Evolutionary conservation across 2,113 vertebrate genomes (phyloP).

Genomic region (Dipodomys ordii): DNA sequence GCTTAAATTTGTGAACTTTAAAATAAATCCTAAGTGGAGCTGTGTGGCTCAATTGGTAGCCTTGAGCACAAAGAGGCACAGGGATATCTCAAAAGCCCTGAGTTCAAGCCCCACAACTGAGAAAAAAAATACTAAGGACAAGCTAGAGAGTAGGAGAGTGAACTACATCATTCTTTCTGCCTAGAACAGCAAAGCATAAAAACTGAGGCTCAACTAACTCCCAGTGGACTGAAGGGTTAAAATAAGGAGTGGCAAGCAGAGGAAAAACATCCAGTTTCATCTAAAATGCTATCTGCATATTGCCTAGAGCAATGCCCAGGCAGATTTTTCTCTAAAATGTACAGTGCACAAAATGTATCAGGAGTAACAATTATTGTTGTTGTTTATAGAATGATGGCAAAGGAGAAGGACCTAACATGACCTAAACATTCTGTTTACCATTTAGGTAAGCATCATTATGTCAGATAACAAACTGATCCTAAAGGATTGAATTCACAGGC

Average conservation of each 20-base stretch:
- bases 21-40: not conserved
- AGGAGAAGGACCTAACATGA: not conserved
- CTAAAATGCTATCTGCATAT: not conserved
- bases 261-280: not conserved
- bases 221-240: not conserved
- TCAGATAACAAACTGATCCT: not conserved
- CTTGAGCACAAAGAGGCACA: too few species aligned
- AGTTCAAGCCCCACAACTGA: too few species aligned
- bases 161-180: not conserved
- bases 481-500: not conserved
- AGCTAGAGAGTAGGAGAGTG: not conserved
- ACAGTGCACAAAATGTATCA: not conserved
- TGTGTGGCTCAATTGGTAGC: too few species aligned
- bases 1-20: slow-evolving; percentile 9
- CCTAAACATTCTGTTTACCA: not conserved
- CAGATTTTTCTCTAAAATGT: not conserved
- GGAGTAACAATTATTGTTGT: not conserved
- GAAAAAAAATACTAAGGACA: slow-evolving; percentile 26
- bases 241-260: not conserved
- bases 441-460: slow-evolving; percentile 26
- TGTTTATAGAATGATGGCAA: not conserved
- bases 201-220: not conserved
- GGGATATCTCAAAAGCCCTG: too few species aligned
- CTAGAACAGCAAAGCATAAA: not conserved
- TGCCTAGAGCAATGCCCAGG: not conserved